Percentiles rank a stretch among this genome's conserved stretches.
Conservation (phyloP, 2,113 vertebrate species). For the Gallinago media region DNA sequence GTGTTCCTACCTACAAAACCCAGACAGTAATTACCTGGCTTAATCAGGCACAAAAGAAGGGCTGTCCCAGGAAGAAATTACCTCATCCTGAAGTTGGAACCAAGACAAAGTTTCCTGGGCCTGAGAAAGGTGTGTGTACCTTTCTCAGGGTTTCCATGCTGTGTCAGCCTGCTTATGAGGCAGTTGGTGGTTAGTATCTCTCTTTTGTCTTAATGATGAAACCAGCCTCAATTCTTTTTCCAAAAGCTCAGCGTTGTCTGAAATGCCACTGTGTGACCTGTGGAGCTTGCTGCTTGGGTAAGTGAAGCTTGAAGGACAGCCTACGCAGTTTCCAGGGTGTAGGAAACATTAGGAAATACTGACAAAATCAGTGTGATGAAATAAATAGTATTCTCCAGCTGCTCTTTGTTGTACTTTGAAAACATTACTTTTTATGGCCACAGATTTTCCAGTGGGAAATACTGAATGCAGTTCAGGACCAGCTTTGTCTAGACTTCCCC, state of each 20-base stretch:
- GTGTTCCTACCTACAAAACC: constrained; percentile 4
- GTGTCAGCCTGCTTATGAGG: background rate
- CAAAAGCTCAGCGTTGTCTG: background rate
- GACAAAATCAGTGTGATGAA: constrained; percentile 14
- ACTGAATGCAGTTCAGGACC: background rate
- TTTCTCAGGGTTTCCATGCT: constrained; percentile 12
- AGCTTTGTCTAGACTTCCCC: background rate
- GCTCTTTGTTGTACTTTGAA: constrained; percentile 23
- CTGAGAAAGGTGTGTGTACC: background rate
- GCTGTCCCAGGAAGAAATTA: constrained; percentile 43
- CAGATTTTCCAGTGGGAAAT: constrained; percentile 29
- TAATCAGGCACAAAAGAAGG: constrained; percentile 31
- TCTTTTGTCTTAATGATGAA: background rate
- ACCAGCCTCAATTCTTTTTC: background rate
- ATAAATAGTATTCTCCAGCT: background rate
- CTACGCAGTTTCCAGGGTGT: background rate
- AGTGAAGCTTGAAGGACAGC: background rate
- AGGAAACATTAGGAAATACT: constrained; percentile 29
- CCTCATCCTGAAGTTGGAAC: constrained; percentile 28
- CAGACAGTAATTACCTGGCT: constrained; percentile 45
- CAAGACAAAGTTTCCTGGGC: background rate
- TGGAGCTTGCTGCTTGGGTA: background rate
- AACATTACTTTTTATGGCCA: constrained; percentile 38
- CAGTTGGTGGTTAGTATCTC: background rate
- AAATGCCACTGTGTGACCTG: background rate